Conservation (phyloP, 1,140 invertebrate species). For the Cotesia vestalis region DNA sequence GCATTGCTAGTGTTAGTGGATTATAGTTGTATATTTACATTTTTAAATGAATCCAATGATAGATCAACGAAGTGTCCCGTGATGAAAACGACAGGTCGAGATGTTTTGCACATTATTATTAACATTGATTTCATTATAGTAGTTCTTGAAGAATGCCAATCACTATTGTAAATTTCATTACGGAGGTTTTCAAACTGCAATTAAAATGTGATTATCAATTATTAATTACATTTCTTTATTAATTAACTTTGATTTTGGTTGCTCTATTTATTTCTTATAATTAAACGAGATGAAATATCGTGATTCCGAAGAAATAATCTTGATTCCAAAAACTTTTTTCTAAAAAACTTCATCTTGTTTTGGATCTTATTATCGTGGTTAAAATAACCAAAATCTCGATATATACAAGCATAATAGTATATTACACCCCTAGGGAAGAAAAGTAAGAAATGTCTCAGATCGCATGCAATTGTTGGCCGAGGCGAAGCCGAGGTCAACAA, state of each 20-base stretch:
- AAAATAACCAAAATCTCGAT: no score
- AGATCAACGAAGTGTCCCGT: slow-evolving; percentile 6
- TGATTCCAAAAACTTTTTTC: no score
- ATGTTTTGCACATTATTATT: slow-evolving; percentile 4
- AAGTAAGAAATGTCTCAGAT: no score
- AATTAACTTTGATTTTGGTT: neutral
- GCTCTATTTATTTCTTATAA: neutral
- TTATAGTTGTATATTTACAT: neutral
- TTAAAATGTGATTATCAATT: neutral
- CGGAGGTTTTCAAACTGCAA: neutral
- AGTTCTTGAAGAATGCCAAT: slow-evolving; percentile 6
- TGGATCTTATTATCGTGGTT: no score
- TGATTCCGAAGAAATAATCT: neutral
- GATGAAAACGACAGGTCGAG: neutral
- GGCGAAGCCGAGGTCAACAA: no score
- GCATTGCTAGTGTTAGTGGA: neutral
- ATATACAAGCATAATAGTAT: no score
- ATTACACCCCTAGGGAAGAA: no score
- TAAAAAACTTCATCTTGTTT: no score
- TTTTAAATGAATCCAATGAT: slow-evolving; percentile 7
- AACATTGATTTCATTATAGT: neutral
- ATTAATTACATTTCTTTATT: neutral
- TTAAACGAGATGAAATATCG: no score
- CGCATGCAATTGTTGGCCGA: no score
- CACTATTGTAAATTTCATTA: neutral